Percentiles rank a stretch among this genome's conserved stretches.
Evolutionary conservation across 2,888 invertebrate species (phyloP).

Genomic region (Eristalis arbustorum): DNA sequence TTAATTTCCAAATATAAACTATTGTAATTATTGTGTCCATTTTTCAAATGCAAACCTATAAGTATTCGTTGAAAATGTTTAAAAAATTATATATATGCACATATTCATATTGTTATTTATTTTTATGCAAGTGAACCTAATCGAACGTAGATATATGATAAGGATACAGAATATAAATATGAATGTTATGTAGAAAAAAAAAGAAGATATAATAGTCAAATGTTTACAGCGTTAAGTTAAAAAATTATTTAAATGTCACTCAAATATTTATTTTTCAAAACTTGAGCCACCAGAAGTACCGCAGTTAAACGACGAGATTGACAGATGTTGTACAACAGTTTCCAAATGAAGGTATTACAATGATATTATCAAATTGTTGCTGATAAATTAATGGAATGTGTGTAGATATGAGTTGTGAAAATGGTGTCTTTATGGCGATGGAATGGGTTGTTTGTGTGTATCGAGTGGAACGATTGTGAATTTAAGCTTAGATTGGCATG

Average conservation of each 20-base stretch:
- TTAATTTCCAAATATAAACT: background rate
- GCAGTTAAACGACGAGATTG: background rate
- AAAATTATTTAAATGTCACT: background rate
- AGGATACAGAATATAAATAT: slow-evolving; percentile 50
- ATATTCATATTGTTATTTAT: background rate
- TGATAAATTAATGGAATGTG: background rate
- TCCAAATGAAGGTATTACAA: background rate
- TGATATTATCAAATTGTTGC: background rate
- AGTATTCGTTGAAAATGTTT: background rate
- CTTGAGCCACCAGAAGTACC: background rate
- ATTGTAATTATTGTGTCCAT: background rate
- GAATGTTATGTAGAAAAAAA: slow-evolving; percentile 33
- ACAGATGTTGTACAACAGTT: background rate
- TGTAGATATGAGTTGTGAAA: background rate
- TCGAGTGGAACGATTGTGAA: background rate
- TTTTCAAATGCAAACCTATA: background rate
- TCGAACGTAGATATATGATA: background rate
- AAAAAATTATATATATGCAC: background rate
- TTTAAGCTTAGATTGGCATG: too few relatives aligned
- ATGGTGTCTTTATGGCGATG: background rate
- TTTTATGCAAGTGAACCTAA: background rate
- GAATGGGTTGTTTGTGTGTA: background rate
- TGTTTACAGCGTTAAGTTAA: background rate
- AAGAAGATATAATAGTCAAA: background rate
- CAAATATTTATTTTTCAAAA: background rate